phyloP scores from a whole-genome alignment of 2,113 vertebrate genomes.

The Pyrgilauda ruficollis region DNA sequence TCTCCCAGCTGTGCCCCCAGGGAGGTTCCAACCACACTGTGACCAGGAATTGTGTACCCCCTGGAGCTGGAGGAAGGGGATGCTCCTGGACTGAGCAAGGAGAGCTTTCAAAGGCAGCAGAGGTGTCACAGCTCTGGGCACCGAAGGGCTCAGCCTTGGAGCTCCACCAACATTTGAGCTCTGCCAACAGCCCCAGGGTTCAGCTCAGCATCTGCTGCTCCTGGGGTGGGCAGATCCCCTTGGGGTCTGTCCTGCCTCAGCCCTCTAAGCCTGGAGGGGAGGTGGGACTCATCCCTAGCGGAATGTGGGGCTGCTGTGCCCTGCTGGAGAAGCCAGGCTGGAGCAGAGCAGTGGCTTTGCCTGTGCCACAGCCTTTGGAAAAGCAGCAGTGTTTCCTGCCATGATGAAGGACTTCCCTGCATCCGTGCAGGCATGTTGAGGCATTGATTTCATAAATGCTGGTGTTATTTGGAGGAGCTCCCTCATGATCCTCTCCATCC shows the following conservation, averaged over 20 bases:
- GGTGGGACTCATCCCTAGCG: not conserved
- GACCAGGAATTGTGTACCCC: rapidly evolving
- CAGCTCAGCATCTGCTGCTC: not conserved
- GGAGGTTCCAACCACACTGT: not conserved
- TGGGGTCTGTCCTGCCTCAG: not conserved
- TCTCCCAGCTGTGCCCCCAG: not conserved
- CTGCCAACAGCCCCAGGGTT: not conserved
- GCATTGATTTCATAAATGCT: not conserved
- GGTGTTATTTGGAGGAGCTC: not conserved
- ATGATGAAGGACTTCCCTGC: not conserved
- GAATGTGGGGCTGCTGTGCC: not conserved
- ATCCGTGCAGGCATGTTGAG: rapidly evolving
- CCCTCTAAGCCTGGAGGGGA: not conserved
- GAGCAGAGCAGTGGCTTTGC: not conserved
- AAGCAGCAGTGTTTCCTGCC: not conserved
- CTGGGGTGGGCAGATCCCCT: not conserved
- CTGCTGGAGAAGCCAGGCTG: not conserved
- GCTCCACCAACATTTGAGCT: not conserved
- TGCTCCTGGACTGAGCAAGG: not conserved
- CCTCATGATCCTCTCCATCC: not conserved
- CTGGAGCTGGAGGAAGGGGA: rapidly evolving
- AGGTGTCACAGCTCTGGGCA: not conserved
- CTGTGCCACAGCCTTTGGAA: not conserved
- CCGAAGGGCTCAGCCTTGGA: not conserved
- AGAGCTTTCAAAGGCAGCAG: not conserved